phyloP scores from a whole-genome alignment of 2,797 vertebrate genomes.

The Hypotaenidia philippensis region DNA sequence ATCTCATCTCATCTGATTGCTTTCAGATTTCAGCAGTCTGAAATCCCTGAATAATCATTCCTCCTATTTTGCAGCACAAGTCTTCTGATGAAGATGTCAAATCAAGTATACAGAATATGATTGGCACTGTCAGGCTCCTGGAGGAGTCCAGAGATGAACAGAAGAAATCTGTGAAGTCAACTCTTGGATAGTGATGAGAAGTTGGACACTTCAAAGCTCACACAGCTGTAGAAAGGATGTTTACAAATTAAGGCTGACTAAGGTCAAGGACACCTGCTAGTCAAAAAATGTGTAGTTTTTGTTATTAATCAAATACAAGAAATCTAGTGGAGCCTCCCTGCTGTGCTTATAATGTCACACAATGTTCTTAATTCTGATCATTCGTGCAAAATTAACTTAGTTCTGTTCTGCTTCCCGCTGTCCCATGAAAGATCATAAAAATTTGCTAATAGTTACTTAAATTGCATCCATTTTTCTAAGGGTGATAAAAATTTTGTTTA shows the following conservation, averaged over 20 bases:
- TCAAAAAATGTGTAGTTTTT: constrained; percentile 19
- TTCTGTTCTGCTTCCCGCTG: constrained; percentile 24
- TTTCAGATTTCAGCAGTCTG: not conserved
- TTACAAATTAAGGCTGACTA: constrained; percentile 47
- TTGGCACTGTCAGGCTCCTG: not conserved
- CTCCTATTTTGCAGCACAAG: not conserved
- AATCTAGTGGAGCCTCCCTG: not conserved
- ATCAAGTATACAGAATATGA: not conserved
- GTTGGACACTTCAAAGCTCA: constrained; percentile 52
- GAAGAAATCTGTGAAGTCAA: constrained; percentile 16
- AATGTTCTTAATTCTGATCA: constrained; percentile 7
- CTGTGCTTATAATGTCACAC: constrained; percentile 26
- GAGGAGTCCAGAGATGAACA: not conserved
- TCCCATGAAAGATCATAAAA: not conserved
- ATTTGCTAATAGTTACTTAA: constrained; percentile 24
- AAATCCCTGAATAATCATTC: not conserved
- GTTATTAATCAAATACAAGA: constrained; percentile 1
- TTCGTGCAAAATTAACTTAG: constrained; percentile 2
- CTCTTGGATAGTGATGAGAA: constrained; percentile 47
- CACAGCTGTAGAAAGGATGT: constrained; percentile 56
- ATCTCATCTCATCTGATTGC: not conserved
- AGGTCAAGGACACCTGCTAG: constrained; percentile 68
- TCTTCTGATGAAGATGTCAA: not conserved
- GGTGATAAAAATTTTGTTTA: constrained; percentile 40
- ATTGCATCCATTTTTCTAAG: constrained; percentile 17